Evolutionary conservation across 2,797 vertebrate genomes (phyloP).

Genomic region (Tangara arthus): DNA sequence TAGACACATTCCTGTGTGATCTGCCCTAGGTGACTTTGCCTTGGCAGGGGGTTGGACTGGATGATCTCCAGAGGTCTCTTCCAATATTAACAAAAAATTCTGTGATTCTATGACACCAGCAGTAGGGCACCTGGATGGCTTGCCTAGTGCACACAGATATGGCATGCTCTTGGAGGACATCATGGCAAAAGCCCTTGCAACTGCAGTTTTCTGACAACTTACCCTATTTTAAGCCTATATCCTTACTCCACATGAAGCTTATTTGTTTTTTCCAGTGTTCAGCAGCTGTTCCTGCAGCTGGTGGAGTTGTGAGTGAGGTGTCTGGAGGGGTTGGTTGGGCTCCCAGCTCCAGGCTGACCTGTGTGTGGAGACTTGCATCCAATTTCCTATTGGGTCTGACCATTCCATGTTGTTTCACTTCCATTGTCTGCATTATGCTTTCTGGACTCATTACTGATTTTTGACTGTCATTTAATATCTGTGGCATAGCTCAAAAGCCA

Average conservation of each 20-base stretch:
- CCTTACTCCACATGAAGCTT: not conserved
- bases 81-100: not conserved
- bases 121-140: accelerated
- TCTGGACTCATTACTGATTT: not conserved
- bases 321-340: accelerated
- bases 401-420: not conserved
- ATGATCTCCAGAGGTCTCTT: not conserved
- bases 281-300: not conserved
- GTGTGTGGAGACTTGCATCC: accelerated
- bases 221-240: not conserved
- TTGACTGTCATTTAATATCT: not conserved
- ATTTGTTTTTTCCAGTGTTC: accelerated
- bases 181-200: accelerated
- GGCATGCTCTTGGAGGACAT: accelerated
- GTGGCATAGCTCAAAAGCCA: not conserved
- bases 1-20: not conserved
- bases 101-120: not conserved
- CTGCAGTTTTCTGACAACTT: not conserved
- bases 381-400: not conserved
- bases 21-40: not conserved
- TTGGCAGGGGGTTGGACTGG: not conserved
- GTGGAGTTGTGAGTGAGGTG: not conserved
- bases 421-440: not conserved
- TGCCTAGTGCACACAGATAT: accelerated
- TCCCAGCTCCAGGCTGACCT: not conserved